Base-by-base conservation (phyloP, 1,140 invertebrate genomes). In the Glomeris maerens region DNA sequence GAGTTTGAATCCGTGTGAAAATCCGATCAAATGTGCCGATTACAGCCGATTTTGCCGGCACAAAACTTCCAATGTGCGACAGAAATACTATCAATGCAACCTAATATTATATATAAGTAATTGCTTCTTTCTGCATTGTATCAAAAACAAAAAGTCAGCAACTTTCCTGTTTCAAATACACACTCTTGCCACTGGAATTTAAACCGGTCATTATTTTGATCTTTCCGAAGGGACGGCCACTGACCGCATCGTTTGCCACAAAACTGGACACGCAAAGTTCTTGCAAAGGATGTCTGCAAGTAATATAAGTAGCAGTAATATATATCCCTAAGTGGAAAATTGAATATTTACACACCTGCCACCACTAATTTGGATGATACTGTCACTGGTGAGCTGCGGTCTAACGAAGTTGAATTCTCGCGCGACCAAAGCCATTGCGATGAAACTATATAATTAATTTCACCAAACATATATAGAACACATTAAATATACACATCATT, bases 111-210 rank as follows among this genome's bases (percentile, higher is more conserved):
- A n/a, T 41, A 45, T 22, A 26, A 10, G 27, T 1, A 45, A 50
- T 45, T 45, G 31, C 3, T 46, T 46, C 5, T 39, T 46, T 29
- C 5, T 46, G 29, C 14, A 39, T 26, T 10, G 20, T 44, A 10
- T 44, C 10, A 21, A 13, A 46, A 7, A 26, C 27, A 27, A 46
- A 5, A 46, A 46, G 25, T 49, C 3, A 27, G 13, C 49, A 45
- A 26, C 22, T 52, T 55, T 83, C 74, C 67, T 88, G 83, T 68
- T 89, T 92, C 55, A 94, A 71, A 62, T 89, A 95, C 23, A 92
- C 76, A 57, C 83, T 92, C 68, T 96, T 96, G 0, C 91, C 91
- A 62, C 84, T 86, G 5, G 84, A 78, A 67, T 95, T 95, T 1
- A 89, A 84, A 1, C 89, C 86, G 1, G 84, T 89, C 13, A 95